Percentiles rank a stretch among this genome's conserved stretches.
Conservation (phyloP, 1,140 invertebrate genomes). For the Drosophila melanica region DNA sequence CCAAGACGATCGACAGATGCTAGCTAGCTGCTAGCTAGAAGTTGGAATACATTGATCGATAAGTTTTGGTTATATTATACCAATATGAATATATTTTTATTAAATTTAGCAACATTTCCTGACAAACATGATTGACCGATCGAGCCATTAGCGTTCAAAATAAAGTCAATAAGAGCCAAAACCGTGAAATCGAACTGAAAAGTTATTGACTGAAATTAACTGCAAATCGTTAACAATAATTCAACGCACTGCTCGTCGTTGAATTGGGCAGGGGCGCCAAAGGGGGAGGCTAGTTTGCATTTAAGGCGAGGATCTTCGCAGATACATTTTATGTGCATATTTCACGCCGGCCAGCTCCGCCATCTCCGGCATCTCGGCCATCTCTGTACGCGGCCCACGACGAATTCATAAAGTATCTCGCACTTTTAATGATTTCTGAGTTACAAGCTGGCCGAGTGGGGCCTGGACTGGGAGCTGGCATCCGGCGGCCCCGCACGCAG, state of each 20-base stretch:
- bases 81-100: not conserved
- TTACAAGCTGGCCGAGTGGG: slow-evolving; percentile 61
- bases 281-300: slow-evolving; percentile 57
- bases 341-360: slow-evolving; percentile 55
- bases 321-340: slow-evolving; percentile 68
- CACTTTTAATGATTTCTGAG: slow-evolving; percentile 80
- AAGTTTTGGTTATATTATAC: not conserved
- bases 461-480: slow-evolving; percentile 19
- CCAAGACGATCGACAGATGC: slow-evolving; percentile 8
- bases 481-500: slow-evolving; percentile 49
- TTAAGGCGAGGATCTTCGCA: slow-evolving; percentile 52
- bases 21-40: not conserved
- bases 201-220: slow-evolving; percentile 65
- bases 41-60: not conserved
- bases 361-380: no score
- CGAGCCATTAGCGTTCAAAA: slow-evolving; percentile 70
- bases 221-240: slow-evolving; percentile 80
- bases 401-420: slow-evolving; percentile 81
- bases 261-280: slow-evolving; percentile 1
- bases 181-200: slow-evolving; percentile 60
- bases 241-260: slow-evolving; percentile 36
- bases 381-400: slow-evolving; percentile 68
- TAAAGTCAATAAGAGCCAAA: slow-evolving; percentile 66
- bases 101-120: no score
- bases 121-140: slow-evolving; percentile 51